A percentile compares a stretch with the other conserved stretches of the same genome.
phyloP scores from a whole-genome alignment of 2,113 vertebrate genomes.

The Ciconia stormi region DNA sequence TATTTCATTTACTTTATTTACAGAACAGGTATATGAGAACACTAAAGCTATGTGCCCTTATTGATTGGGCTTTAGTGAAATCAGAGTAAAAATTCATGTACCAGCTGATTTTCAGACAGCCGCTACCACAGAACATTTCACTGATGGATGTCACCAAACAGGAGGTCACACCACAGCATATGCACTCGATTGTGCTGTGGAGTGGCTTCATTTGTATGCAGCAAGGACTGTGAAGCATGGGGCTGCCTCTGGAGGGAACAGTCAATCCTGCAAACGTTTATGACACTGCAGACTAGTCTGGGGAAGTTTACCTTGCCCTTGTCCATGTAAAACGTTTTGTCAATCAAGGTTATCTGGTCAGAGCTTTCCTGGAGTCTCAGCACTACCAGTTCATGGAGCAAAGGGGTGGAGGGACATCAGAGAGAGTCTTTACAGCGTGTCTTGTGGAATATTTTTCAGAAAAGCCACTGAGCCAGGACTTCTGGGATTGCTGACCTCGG shows the following conservation, averaged over 20 bases:
- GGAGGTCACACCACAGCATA: constrained; percentile 12
- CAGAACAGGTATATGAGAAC: not conserved
- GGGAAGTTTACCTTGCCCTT: constrained; percentile 45
- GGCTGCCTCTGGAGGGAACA: constrained; percentile 28
- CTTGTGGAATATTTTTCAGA: not conserved
- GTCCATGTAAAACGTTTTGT: not conserved
- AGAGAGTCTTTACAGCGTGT: not conserved
- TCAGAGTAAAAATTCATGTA: constrained; percentile 44
- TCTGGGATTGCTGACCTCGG: not conserved
- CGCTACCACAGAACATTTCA: not conserved
- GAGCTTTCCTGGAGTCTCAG: constrained; percentile 2
- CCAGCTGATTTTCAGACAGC: constrained; percentile 39
- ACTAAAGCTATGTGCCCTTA: not conserved
- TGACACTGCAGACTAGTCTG: not conserved
- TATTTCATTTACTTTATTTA: constrained; percentile 38
- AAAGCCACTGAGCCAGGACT: not conserved
- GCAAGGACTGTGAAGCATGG: not conserved
- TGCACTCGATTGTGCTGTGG: not conserved
- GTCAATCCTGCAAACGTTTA: constrained; percentile 45
- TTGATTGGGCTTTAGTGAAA: constrained; percentile 50
- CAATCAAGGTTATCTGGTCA: constrained; percentile 21
- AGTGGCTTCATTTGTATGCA: constrained; percentile 50
- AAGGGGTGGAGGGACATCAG: not conserved
- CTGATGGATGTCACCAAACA: constrained; percentile 43
- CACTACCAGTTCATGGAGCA: not conserved